phyloP scores from a whole-genome alignment of 2,888 invertebrate genomes.

The Chymomyza amoena region DNA sequence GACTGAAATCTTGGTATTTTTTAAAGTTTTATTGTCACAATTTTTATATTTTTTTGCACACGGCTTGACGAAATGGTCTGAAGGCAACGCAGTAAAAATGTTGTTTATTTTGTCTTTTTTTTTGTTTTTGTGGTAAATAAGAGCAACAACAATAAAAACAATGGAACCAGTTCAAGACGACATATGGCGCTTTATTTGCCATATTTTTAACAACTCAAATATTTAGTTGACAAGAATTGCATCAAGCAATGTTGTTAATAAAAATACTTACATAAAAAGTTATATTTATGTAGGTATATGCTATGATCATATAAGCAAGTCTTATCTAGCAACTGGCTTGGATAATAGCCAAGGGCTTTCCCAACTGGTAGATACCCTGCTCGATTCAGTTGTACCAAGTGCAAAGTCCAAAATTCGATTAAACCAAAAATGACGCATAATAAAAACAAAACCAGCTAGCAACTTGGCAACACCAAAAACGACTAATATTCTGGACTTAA shows the following conservation, averaged over 20 bases:
- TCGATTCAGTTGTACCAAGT: background rate
- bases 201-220: conserved; percentile 26
- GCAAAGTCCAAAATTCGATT: background rate
- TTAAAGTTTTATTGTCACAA: conserved; percentile 59
- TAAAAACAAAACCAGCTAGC: background rate
- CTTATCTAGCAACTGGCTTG: background rate
- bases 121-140: conserved; percentile 26
- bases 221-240: conserved; percentile 22
- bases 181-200: conserved; percentile 52
- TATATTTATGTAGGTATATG: background rate
- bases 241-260: background rate
- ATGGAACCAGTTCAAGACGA: conserved; percentile 59
- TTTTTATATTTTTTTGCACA: conserved; percentile 47
- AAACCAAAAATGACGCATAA: background rate
- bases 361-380: background rate
- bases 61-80: conserved; percentile 59
- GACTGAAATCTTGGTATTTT: conserved; percentile 27
- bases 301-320: background rate
- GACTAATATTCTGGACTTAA: background rate
- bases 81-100: conserved; percentile 45
- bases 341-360: background rate
- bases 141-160: conserved; percentile 17
- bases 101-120: conserved; percentile 66
- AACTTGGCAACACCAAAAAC: too few species aligned
- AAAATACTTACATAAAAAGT: background rate